Evolutionary conservation across 1,140 invertebrate species (phyloP), one percentile per base, ranked within the genome.

Genomic region (Drosophila prosaltans): DNA sequence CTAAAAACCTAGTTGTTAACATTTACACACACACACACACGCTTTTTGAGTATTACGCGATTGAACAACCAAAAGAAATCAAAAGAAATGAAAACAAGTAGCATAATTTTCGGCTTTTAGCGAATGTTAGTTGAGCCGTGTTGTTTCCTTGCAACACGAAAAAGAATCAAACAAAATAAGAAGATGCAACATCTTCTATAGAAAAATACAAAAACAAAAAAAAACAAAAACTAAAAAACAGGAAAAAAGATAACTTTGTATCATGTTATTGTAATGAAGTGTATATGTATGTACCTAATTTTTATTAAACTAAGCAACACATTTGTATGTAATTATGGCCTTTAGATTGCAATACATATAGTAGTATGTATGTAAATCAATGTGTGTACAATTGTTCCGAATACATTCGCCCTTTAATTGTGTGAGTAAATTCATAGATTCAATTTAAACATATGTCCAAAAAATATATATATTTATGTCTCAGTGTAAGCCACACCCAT

Each of bases 21-120:
- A 36, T 36, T 36, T 36, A 36, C 32, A 36, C 32, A 36, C 58
- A 24, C 0, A 62, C 68, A 8, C 16, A 10, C 24, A 51, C 21
- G 24, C 21, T 10, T 51, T 65, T 78, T 58, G 83, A 85, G 82
- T 85, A 85, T 85, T 85, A 85, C 64, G 76, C 75, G 68, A 71
- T 73, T 69, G 68, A 68, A 73, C 76, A 72, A 82, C 66, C 75
- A 78, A 82, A 83, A 83, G 64, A 61, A 85, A 78, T 62, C 57
- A 67, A 68, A 69, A 74, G 8, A 78, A 51, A 69, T 57, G 43
- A 69, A 41, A 66, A 64, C 41, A 32, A 40, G 28, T 86, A 85
- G 82, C 48, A 76, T 82, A 86, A 86, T 82, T 82, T 81, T 88
- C 58, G 76, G 75, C 79, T 76, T 82, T 88, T 86, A 71, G 72